Percentiles rank a stretch among this genome's conserved stretches.
Evolutionary conservation across 2,888 invertebrate species (phyloP).

Genomic region (Heteromyza rotundicornis): DNA sequence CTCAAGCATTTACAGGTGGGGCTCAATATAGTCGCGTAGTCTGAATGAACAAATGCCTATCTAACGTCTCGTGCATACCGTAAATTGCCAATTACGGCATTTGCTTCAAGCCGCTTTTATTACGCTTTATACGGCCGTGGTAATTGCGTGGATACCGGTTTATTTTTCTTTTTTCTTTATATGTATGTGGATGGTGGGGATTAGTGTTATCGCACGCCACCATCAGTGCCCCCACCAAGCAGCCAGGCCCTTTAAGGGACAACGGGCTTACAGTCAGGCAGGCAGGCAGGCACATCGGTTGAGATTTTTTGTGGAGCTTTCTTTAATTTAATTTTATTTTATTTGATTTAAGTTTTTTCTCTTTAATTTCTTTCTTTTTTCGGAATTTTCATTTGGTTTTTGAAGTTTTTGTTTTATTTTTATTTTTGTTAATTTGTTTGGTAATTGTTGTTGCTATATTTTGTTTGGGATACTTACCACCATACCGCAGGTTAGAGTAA

Average conservation of each 20-base stretch:
- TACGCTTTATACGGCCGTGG: neutral
- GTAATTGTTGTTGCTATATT: constrained; percentile 21
- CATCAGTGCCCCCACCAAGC: no score
- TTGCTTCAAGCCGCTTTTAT: neutral
- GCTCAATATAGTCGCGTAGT: no score
- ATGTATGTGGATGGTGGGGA: no score
- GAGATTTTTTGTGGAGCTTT: neutral
- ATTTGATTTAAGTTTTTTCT: constrained; percentile 5
- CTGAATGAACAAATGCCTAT: no score
- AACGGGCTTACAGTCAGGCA: no score
- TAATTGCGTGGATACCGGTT: neutral
- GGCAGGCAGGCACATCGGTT: no score
- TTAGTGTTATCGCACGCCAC: no score
- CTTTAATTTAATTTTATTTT: no score
- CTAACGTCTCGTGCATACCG: no score
- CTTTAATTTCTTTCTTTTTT: neutral
- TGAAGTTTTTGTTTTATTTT: no score
- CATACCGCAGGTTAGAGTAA: constrained; percentile 98
- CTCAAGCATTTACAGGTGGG: no score
- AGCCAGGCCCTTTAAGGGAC: neutral
- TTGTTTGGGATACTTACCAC: constrained; percentile 96
- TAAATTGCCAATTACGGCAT: neutral
- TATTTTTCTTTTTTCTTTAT: neutral
- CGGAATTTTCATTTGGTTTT: constrained; percentile 15
- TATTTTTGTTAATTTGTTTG: no score